Percentiles rank a stretch among this genome's conserved stretches.
Evolutionary conservation across 2,797 vertebrate genomes (phyloP).

Genomic region (Tokudaia tokunoshimensis): DNA sequence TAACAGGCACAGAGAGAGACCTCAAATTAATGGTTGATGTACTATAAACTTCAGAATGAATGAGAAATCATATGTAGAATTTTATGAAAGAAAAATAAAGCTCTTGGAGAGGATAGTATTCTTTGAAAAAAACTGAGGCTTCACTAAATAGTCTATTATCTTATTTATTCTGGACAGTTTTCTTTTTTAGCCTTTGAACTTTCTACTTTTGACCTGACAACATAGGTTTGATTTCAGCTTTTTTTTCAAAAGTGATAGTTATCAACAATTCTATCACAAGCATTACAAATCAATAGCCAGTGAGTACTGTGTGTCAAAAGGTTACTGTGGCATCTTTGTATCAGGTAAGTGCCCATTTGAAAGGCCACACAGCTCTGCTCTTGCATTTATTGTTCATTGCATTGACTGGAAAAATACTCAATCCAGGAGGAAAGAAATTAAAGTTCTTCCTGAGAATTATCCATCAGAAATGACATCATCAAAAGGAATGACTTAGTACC

Average conservation of each 20-base stretch:
- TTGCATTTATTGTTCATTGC: conserved; percentile 22
- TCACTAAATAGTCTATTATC: background rate
- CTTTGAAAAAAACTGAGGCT: background rate
- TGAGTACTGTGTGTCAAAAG: conserved; percentile 1
- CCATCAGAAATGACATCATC: background rate
- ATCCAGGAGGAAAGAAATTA: background rate
- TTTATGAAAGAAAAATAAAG: background rate
- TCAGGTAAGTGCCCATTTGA: background rate
- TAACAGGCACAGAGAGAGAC: background rate
- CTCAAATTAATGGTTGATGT: background rate
- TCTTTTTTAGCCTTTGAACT: background rate
- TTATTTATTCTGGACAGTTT: conserved; percentile 1
- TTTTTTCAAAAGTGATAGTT: conserved; percentile 40
- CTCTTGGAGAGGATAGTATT: background rate
- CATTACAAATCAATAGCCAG: conserved; percentile 14
- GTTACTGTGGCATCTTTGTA: background rate
- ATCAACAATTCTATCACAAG: conserved; percentile 54
- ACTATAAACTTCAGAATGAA: background rate
- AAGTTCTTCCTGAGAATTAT: background rate
- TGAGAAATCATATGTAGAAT: background rate
- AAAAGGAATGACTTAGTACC: background rate
- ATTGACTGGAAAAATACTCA: conserved; percentile 45
- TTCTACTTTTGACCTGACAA: background rate
- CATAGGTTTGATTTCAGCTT: background rate
- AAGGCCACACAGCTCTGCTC: conserved; percentile 18